Base-by-base conservation (phyloP, 2,888 invertebrate genomes). In the Rotaria sp. region DNA sequence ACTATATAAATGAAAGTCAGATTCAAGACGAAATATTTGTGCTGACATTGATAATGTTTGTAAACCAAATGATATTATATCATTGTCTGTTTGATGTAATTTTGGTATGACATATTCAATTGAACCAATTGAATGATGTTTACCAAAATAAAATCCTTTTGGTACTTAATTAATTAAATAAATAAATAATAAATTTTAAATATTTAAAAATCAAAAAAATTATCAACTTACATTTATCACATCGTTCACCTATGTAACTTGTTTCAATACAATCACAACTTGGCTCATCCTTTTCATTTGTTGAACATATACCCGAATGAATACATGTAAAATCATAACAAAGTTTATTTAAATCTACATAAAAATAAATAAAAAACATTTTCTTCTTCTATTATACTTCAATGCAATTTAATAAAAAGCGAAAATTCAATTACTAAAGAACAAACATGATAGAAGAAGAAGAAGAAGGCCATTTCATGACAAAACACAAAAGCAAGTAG, bases 261-360 rank as follows among this genome's bases (percentile, higher is more conserved):
- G 80, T 80, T 45, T 80, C 80, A 45, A 45, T n/a, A 80, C 80
- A 80, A 45, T 80, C 45, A 45, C 80, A 80, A 26, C 4, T 80
- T 18, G 45, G 24, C n/a, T 45, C 80, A 26, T 80, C 80, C n/a
- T 45, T 24, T 45, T 41, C 80, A 67, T 30, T 67, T 26, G 45
- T 38, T 45, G 80, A 38, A 80, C 80, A 80, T 4, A n/a, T 10
- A n/a, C 80, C 80, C 24, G 26, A 45, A 45, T 80, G 80, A 80
- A 80, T 2, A 80, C 80, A 80, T n/a, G 80, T 80, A 45, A 80
- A 80, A 80, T 80, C 80, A 80, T 80, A 80, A 45, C 80, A 80
- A n/a, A 80, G 80, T 80, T 80, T 80, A 26, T 45, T 80, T n/a
- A 80, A 80, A 80, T 80, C 80, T 80, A 45, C 15, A 26, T n/a